Base-by-base conservation (phyloP, 2,888 invertebrate genomes). In the Trissoscelio sp. region DNA sequence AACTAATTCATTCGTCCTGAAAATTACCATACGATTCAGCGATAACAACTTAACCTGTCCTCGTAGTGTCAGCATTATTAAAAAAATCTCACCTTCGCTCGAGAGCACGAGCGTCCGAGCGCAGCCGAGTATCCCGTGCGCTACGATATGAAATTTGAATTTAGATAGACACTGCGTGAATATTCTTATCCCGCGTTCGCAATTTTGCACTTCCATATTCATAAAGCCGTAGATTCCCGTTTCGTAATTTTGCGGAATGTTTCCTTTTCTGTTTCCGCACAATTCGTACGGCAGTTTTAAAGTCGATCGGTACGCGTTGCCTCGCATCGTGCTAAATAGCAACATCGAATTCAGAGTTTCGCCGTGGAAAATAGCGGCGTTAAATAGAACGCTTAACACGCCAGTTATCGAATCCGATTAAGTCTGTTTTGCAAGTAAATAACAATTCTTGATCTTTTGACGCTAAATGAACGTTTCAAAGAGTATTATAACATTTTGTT, bases 131-230 rank as follows among this genome's bases (percentile, higher is more conserved):
- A 53, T 42, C 31, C 24, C 42, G 42, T 3, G n/a, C 39, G 58
- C 42, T 34, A 53, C 39, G 39, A 39, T 64, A 57, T 70, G 55
- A 72, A 60, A 79, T 79, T 79, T 72, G 72, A 79, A 79, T 79
- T 46, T 72, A 79, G 58, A 79, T 79, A 79, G 79, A 67, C 67
- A 51, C 12, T 60, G 37, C 24, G 66, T 18, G 72, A 66, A 72
- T 58, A 72, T 66, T 51, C 62, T 60, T 70, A 46, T 70, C 64
- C 39, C 48, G 51, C 51, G n/a, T 58, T 57, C 58, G 57, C 64
- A 64, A 60, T 72, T 69, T 53, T 28, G 20, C 57, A 51, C 60
- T 80, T 75, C 70, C 70, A 80, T 80, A 80, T 80, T 80, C 80
- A 80, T 80, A 75, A 74, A 80, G 57, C 12, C 62, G 69, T 6